Evolutionary conservation across 2,888 invertebrate genomes (phyloP).

Genomic region (Enoplolaimus lenunculus): DNA sequence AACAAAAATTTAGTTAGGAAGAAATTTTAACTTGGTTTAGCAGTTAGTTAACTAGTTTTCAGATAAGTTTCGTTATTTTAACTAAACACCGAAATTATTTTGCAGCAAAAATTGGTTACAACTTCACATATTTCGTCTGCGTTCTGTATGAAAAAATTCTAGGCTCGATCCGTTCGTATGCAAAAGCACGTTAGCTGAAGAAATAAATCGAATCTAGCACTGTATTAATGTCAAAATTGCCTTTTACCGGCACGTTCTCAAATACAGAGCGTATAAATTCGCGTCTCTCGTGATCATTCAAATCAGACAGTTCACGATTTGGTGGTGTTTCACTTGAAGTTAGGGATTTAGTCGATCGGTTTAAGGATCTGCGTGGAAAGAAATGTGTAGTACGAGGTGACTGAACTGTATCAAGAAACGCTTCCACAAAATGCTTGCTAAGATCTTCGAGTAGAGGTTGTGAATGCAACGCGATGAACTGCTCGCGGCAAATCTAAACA

Average conservation of each 20-base stretch:
- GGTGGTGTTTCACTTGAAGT: neutral
- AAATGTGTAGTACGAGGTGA: neutral
- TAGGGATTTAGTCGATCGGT: neutral
- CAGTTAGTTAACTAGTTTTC: no score
- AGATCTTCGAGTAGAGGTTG: constrained; percentile 70
- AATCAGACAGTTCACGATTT: neutral
- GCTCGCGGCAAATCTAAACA: constrained; percentile 73
- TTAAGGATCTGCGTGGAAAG: no score
- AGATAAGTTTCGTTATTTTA: no score
- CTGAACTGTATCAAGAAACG: neutral
- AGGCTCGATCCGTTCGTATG: no score
- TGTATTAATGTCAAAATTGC: constrained; percentile 42
- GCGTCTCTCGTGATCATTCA: neutral
- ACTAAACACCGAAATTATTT: no score
- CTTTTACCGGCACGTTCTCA: constrained; percentile 31
- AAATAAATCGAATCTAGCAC: constrained; percentile 45
- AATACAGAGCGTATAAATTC: neutral
- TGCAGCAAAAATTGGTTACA: no score
- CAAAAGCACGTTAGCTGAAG: constrained; percentile 48
- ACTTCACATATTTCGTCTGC: no score
- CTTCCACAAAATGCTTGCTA: constrained; percentile 16
- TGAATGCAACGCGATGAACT: constrained; percentile 87
- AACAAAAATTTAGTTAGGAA: no score
- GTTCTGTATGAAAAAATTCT: no score
- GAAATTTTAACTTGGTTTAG: no score